Evolutionary conservation across 2,797 vertebrate genomes (phyloP), one percentile per base, ranked within the genome.

Genomic region (Trichosurus vulpecula): DNA sequence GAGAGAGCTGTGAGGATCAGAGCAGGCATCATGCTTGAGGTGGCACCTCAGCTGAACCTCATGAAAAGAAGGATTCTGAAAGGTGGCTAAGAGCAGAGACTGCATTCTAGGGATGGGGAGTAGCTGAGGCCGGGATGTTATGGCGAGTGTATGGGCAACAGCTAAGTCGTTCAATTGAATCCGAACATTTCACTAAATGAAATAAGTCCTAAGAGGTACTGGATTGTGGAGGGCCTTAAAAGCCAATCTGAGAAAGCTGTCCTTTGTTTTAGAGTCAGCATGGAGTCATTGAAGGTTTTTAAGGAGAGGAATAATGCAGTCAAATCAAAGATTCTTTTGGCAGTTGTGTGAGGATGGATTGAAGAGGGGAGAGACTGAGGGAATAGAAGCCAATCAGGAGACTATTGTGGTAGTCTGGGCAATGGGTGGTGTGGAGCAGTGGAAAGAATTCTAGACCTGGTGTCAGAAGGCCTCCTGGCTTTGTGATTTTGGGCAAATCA

Each of bases 401-500:
- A 51, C 22, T 47, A 27, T 51, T 27, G 74, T 25, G 47, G 81
- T 81, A 41, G 66, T 81, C 66, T 41, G 2, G 16, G 66, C 19
- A 81, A 87, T 87, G 41, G 74, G 10, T 1, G 0, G 6, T 87
- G 9, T 87, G 41, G 22, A 87, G 41, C 27, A 87, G 3, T 47
- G 41, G 54, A 94, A 54, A 54, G 47, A 52, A 56, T 16, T 16
- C 47, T 55, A 90, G 58, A 61, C 29, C 47, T 10, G 22, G 25
- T 52, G 9, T 25, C 91, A 47, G 81, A 81, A 57, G 54, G 54
- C 30, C 94, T 97, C 2, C 14, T 31, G 11, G 55, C 53, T 95
- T 25, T 94, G 35, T 55, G 89, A 92, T 41, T 54, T 96, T 92
- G 87, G 92, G 93, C 27, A 92, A 87, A 55, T 61, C 30, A 13